phyloP scores from a whole-genome alignment of 2,113 vertebrate genomes.

The Nyctereutes procyonoides region DNA sequence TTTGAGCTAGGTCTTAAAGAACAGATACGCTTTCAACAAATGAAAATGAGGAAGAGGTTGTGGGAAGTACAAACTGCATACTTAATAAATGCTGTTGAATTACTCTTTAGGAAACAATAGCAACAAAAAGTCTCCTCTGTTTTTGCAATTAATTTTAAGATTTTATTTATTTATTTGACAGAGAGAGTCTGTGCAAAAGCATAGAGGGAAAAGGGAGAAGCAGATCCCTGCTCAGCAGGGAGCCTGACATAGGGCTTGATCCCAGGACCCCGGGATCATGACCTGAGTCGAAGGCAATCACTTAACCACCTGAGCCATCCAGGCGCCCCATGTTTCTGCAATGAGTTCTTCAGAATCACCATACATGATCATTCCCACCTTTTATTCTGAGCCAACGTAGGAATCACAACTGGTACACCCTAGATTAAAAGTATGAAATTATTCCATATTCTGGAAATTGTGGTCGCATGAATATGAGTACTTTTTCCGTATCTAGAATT shows the following conservation, averaged over 20 bases:
- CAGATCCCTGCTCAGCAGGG: too few species aligned
- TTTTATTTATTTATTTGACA: too few species aligned
- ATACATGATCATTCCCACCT: not conserved
- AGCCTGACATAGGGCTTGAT: too few species aligned
- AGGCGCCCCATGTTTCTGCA: too few species aligned
- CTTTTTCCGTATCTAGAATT: not conserved
- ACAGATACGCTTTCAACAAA: not conserved
- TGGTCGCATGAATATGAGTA: not conserved
- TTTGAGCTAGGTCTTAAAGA: not conserved
- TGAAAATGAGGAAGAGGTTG: not conserved
- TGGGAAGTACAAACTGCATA: not conserved
- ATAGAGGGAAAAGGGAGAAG: too few species aligned
- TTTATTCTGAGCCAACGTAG: not conserved
- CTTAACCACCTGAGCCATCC: too few species aligned
- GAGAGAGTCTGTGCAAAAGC: too few species aligned
- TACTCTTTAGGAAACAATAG: not conserved
- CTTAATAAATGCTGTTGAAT: not conserved
- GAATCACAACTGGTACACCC: not conserved
- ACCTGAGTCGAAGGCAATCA: too few species aligned
- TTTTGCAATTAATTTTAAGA: not conserved
- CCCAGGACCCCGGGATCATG: too few species aligned
- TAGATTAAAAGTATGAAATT: not conserved
- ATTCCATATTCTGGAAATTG: not conserved
- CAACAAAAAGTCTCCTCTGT: not conserved
- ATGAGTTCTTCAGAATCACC: too few species aligned